Base-by-base conservation (phyloP, 1,140 invertebrate species). In the Drosophila bipectinata region DNA sequence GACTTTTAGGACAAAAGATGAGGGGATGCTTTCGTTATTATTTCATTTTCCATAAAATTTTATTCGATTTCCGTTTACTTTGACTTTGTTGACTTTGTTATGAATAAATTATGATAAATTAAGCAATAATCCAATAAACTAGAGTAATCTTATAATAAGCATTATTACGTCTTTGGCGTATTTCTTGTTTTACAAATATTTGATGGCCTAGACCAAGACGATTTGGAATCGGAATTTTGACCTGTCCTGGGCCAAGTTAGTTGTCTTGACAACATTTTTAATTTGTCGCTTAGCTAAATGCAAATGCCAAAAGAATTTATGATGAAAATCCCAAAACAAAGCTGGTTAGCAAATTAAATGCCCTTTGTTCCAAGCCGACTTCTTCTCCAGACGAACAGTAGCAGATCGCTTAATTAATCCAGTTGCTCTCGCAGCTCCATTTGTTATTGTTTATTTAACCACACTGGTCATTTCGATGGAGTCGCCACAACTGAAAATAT, bases 81-180 rank as follows among this genome's bases (percentile, higher is more conserved):
- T 67, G 14, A 14, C 49, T 76, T 28, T 21, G 37, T 32, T 69
- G 21, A 21, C 21, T 21, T 21, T 21, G 30, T 55, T 83, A 88
- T 89, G 83, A 88, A 88, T 88, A 88, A 88, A 88, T 88, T 89
- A 88, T 79, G 77, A 89, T 89, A 89, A 89, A 89, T 88, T 88
- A 88, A 88, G 84, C 84, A 73, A 83, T 88, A 88, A 74, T 77
- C 57, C 64, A 88, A 84, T 83, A 83, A 88, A 89, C 84, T 79
- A 88, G 68, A 79, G 72, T 88, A 88, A 77, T 79, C 54, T 68
- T 73, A 83, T 57, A 79, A 67, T 77, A 83, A 52, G 61, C 72
- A 55, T 47, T 82, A 77, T 61, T 88, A 89, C 76, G 68, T 74
- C 72, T 79, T 79, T 79, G 83, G 67, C 79, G 72, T 79, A 88